Percentiles rank a stretch among this genome's conserved stretches.
Conservation (phyloP, 2,888 invertebrate species). For the Odontomyia ornata region DNA sequence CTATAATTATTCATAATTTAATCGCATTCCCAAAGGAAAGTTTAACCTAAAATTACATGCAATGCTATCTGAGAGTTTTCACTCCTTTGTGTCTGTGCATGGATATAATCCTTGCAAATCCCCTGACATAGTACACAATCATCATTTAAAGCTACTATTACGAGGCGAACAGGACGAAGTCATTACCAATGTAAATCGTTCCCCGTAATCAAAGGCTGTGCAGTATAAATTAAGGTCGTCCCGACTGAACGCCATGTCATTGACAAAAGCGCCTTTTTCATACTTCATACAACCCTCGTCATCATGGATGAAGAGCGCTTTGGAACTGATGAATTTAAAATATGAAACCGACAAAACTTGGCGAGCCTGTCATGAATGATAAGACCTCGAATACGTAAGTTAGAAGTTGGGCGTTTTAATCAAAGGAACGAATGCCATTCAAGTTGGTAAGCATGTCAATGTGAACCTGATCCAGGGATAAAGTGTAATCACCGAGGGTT, state of each 20-base stretch:
- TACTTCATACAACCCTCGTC: slow-evolving; percentile 41
- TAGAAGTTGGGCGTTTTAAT: slow-evolving; percentile 2
- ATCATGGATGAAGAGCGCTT: slow-evolving; percentile 21
- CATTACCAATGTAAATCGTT: slow-evolving; percentile 44
- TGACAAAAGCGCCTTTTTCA: slow-evolving; percentile 33
- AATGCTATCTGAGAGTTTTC: not conserved
- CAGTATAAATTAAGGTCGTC: slow-evolving; percentile 33
- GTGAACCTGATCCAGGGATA: slow-evolving; percentile 38
- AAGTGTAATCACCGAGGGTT: slow-evolving; percentile 8
- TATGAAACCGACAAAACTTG: slow-evolving; percentile 12
- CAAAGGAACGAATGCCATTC: slow-evolving; percentile 31
- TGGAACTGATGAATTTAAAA: slow-evolving; percentile 35
- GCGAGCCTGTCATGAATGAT: slow-evolving; percentile 41
- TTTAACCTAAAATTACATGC: not conserved
- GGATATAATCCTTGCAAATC: not conserved
- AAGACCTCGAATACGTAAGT: not conserved
- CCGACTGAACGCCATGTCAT: slow-evolving; percentile 9
- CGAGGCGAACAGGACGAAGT: slow-evolving; percentile 17
- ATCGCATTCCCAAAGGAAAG: not conserved
- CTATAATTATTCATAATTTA: no score
- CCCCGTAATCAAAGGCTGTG: slow-evolving; percentile 35
- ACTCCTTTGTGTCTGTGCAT: not conserved
- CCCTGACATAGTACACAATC: not conserved
- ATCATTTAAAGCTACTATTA: not conserved
- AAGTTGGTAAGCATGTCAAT: slow-evolving; percentile 26